Evolutionary conservation across 2,888 invertebrate species (phyloP), one percentile per base, ranked within the genome.

Genomic region (Drosophila emarginata): DNA sequence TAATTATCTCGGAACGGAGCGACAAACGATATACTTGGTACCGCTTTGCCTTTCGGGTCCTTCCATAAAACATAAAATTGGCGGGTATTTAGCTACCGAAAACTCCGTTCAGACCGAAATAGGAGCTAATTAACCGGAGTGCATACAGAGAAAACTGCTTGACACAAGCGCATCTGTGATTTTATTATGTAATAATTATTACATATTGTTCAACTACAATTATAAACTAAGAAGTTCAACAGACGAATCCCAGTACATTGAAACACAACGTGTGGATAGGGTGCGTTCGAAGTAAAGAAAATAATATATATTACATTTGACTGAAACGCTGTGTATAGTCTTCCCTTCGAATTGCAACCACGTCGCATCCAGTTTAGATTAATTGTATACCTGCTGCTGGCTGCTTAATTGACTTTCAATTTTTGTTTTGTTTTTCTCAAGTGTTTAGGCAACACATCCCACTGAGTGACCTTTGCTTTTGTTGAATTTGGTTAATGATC

Each of bases 391-490:
- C 32, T 32, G 32, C 11, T 32, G 32, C 21, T 18, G 21, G 21
- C 45, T 45, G 45, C 18, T 21, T 15, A 32, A 26, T 54, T 56
- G 21, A 56, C 32, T 56, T 56, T 56, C 21, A 37, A 37, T 37
- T 37, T 45, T 45, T 21, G 45, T 45, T 15, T 45, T 37, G 12
- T 2, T 37, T 37, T n/a, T 37, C 45, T 11, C 4, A 21, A 45
- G 11, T 45, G 18, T 45, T 45, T 45, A 21, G 21, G 21, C 21
- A 21, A 45, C 53, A 12, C 54, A 36, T 54, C 54, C 54, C 54
- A 54, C 54, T 54, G 67, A 54, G 40, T 70, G 70, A 70, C 70
- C 70, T 70, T 70, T 70, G 50, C 50, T 28, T 54, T 68, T 58
- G 36, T 58, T 56, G 64, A 54, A 60, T 64, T 70, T 70, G 62